Evolutionary conservation across 2,113 vertebrate genomes (phyloP).

Genomic region (Alectura lathami): DNA sequence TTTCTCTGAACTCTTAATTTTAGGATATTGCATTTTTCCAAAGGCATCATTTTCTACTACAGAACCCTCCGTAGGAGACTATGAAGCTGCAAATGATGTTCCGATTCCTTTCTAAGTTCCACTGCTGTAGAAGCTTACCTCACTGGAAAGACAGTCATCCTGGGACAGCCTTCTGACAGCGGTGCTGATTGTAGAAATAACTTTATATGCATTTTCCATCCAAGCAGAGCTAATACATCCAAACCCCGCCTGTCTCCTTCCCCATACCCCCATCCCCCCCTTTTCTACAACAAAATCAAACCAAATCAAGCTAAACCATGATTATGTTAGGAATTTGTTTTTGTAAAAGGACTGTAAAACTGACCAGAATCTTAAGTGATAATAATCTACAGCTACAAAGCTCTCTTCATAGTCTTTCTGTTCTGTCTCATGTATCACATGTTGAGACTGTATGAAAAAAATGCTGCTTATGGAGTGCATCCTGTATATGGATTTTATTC

Average conservation of each 20-base stretch:
- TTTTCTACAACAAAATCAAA: neutral
- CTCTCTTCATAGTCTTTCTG: neutral
- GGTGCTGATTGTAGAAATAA: neutral
- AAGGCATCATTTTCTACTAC: neutral
- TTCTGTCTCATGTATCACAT: neutral
- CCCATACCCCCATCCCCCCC: too few species aligned
- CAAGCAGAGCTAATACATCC: neutral
- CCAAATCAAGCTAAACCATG: neutral
- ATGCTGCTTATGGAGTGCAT: neutral
- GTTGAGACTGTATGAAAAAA: neutral
- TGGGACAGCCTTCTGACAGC: neutral
- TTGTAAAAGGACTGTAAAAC: neutral
- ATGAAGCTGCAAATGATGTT: neutral
- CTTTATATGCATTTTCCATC: neutral
- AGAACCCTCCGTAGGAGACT: neutral
- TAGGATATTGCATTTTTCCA: neutral
- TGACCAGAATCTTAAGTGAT: neutral
- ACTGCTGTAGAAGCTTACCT: neutral
- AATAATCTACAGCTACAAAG: neutral
- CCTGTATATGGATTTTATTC: neutral
- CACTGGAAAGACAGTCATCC: neutral
- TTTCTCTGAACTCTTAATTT: neutral
- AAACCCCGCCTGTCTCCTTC: accelerated
- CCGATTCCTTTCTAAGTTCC: neutral
- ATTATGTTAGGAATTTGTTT: neutral